A percentile compares a stretch with the other conserved stretches of the same genome.
Conservation (phyloP, 2,888 invertebrate species). For the Hyposoter didymator region DNA sequence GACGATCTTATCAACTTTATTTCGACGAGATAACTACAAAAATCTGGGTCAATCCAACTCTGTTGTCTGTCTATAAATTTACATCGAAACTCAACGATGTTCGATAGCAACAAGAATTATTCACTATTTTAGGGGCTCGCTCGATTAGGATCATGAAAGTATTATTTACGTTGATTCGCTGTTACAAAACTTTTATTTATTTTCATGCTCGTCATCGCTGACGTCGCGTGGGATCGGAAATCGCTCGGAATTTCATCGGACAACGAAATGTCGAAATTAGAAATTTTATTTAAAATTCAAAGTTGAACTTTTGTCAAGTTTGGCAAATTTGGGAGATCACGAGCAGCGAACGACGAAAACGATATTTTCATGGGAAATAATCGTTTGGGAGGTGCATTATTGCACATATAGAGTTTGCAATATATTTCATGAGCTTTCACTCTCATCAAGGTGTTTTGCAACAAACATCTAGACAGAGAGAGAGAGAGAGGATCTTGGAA, state of each 20-base stretch:
- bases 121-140: not conserved
- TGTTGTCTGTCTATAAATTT: not conserved
- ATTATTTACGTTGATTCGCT: not conserved
- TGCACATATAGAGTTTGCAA: slow-evolving; percentile 38
- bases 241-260: not conserved
- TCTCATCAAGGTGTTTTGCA: slow-evolving; percentile 60
- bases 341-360: not conserved
- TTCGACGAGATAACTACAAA: slow-evolving; percentile 27
- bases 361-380: not conserved
- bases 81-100: not conserved
- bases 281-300: no score
- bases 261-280: not conserved
- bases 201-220: not conserved
- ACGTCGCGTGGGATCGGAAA: not conserved
- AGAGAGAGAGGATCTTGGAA: slow-evolving; percentile 29
- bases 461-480: slow-evolving; percentile 34
- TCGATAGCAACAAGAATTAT: not conserved
- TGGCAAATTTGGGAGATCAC: not conserved
- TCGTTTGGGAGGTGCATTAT: slow-evolving; percentile 1
- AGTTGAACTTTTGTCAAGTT: not conserved
- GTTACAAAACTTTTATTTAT: slow-evolving; percentile 15
- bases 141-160: slow-evolving; percentile 4
- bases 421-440: slow-evolving; percentile 65
- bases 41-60: not conserved
- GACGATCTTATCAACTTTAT: slow-evolving; percentile 59